These are phyloP conservation scores for Drosophila austrosaltans DNA, from an alignment of 2,888 invertebrate species.

Conservation along the genomic window DNA sequence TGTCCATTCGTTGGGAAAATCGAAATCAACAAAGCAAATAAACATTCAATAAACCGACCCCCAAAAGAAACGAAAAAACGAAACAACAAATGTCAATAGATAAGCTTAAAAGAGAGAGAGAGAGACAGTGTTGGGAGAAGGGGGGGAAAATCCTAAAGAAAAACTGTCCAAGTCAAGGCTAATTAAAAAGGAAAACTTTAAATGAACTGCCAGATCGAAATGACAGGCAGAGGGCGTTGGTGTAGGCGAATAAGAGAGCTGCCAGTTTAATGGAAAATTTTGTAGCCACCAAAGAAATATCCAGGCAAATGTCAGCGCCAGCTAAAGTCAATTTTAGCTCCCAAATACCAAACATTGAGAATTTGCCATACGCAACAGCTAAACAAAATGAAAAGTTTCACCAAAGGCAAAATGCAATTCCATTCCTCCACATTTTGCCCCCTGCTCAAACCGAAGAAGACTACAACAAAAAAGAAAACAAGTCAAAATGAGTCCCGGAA, in stretches of 20 bases:
- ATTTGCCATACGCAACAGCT: conserved; percentile 31
- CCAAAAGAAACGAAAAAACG: background rate
- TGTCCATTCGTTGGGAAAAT: conserved; percentile 70
- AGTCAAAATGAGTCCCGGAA: conserved; percentile 67
- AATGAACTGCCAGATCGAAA: conserved; percentile 69
- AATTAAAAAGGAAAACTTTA: conserved; percentile 74
- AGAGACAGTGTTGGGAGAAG: background rate
- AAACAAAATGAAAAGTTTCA: conserved; percentile 53
- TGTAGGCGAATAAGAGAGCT: conserved; percentile 30
- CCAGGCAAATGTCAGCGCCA: conserved; percentile 54
- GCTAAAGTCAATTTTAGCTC: conserved; percentile 42
- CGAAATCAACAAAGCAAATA: conserved; percentile 78
- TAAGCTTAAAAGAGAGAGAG: conserved; percentile 23
- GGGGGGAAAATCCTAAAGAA: background rate
- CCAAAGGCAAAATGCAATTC: conserved; percentile 48
- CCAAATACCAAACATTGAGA: conserved; percentile 21
- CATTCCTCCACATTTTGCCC: conserved; percentile 12
- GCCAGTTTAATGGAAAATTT: conserved; percentile 65
- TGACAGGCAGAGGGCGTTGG: conserved; percentile 47
- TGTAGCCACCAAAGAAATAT: conserved; percentile 47
- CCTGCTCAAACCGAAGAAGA: conserved; percentile 38
- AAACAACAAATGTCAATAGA: conserved; percentile 71
- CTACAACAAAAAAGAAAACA: conserved; percentile 18
- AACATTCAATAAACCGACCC: conserved; percentile 69
- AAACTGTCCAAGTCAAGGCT: conserved; percentile 49